A percentile compares a stretch with the other conserved stretches of the same genome.
These are phyloP conservation scores for Micrastur ruficollis DNA, from an alignment of 2,797 vertebrate species.

Conservation along the genomic window DNA sequence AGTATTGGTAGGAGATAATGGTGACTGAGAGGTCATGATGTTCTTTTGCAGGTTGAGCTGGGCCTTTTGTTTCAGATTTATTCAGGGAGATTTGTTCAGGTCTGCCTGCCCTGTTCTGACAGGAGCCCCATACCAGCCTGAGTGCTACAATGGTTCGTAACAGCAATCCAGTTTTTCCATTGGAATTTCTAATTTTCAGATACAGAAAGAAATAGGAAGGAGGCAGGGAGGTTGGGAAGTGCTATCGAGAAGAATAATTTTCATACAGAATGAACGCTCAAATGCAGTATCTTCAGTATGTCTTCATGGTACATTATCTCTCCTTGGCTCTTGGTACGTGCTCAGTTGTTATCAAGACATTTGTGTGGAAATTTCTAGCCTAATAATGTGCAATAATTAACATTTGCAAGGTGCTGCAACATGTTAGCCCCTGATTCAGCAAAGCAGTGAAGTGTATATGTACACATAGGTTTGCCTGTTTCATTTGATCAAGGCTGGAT, in stretches of 20 bases:
- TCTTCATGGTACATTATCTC: not conserved
- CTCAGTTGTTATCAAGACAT: not conserved
- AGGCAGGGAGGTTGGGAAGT: not conserved
- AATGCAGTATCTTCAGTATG: not conserved
- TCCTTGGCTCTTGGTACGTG: not conserved
- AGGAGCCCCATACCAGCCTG: not conserved
- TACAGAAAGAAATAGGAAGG: not conserved
- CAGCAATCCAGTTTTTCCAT: not conserved
- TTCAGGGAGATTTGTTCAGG: not conserved
- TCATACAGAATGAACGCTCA: not conserved
- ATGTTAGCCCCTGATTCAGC: not conserved
- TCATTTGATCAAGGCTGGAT: not conserved
- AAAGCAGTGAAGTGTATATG: not conserved
- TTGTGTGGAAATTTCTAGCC: not conserved
- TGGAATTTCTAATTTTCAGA: not conserved
- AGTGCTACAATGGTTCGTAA: not conserved
- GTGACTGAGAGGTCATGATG: not conserved
- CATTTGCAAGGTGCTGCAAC: not conserved
- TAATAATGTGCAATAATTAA: not conserved
- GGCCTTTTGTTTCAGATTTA: not conserved
- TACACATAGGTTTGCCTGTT: not conserved
- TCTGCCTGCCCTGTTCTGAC: not conserved
- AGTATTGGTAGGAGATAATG: not conserved
- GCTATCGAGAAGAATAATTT: rapidly evolving
- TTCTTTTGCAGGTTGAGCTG: not conserved